A percentile compares a stretch with the other conserved stretches of the same genome.
Evolutionary conservation across 2,113 vertebrate species (phyloP).

Genomic region (Todiramphus chloris): DNA sequence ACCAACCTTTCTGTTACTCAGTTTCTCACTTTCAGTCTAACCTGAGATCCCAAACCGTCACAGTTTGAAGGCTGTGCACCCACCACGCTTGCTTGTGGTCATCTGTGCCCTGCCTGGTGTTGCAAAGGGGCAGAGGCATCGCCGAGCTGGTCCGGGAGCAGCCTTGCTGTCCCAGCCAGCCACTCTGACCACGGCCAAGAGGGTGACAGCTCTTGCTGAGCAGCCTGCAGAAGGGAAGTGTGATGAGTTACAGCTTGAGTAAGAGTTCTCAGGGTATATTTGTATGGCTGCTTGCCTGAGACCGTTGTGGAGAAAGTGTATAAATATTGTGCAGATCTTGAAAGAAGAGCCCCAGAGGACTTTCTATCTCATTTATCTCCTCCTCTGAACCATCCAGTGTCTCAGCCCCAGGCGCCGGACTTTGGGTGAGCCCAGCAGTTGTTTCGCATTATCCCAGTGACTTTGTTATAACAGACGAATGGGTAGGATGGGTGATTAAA

Average conservation of each 20-base stretch:
- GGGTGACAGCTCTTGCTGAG: neutral
- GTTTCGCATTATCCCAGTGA: neutral
- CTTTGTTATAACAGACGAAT: neutral
- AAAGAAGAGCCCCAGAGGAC: neutral
- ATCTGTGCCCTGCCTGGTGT: neutral
- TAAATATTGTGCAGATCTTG: neutral
- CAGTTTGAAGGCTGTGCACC: neutral
- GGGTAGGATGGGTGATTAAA: neutral
- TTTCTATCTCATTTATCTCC: neutral
- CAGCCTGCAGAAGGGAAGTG: neutral
- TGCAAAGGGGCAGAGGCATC: neutral
- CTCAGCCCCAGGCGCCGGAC: neutral
- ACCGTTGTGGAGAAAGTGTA: neutral
- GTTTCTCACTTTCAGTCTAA: neutral
- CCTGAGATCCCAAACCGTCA: neutral
- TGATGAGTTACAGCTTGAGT: neutral
- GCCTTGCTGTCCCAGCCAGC: neutral
- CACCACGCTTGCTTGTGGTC: rapidly evolving
- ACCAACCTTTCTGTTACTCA: neutral
- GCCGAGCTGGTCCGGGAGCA: neutral
- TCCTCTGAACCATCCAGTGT: neutral
- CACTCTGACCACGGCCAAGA: rapidly evolving
- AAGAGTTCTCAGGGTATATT: neutral
- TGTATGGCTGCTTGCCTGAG: neutral
- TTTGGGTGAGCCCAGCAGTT: conserved; percentile 32